Percentiles rank a stretch among this genome's conserved stretches.
Conservation (phyloP, 1,140 invertebrate genomes). For the Amphibalanus amphitrite region DNA sequence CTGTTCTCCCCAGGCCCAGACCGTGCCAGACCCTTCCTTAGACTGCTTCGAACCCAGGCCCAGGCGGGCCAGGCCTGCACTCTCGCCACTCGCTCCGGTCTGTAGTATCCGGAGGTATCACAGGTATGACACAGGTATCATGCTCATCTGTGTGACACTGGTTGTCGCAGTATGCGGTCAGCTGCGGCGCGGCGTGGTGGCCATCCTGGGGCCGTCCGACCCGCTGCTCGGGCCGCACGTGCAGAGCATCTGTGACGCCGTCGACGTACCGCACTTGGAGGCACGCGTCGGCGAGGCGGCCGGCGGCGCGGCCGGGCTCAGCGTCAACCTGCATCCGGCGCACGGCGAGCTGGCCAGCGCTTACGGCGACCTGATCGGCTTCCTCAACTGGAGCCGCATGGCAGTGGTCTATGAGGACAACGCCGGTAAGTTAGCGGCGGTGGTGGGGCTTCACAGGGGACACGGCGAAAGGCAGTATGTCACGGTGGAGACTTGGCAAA, state of each 20-base stretch:
- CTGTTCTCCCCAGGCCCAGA: too few relatives aligned
- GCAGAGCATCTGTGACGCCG: constrained; percentile 69
- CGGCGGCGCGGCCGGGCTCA: constrained; percentile 48
- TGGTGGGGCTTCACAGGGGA: too few relatives aligned
- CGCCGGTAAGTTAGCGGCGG: constrained; percentile 39
- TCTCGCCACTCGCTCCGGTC: too few relatives aligned
- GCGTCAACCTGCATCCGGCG: constrained; percentile 79
- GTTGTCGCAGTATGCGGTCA: constrained; percentile 56
- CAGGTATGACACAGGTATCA: too few relatives aligned
- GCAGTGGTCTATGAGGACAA: constrained; percentile 85
- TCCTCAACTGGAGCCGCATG: constrained; percentile 81
- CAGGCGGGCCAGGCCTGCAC: too few relatives aligned
- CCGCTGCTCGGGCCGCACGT: constrained; percentile 65
- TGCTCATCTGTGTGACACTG: too few relatives aligned
- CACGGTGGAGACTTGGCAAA: too few relatives aligned
- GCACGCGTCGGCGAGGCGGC: constrained; percentile 35
- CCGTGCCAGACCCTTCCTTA: too few relatives aligned
- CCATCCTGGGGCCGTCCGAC: constrained; percentile 74
- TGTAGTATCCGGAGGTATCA: too few relatives aligned
- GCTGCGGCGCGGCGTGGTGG: constrained; percentile 64
- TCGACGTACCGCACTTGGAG: constrained; percentile 75
- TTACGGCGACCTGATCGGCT: constrained; percentile 67
- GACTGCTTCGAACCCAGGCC: too few relatives aligned
- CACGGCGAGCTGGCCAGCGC: constrained; percentile 63
- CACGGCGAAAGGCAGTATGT: too few relatives aligned